Base-by-base conservation (phyloP, 2,888 invertebrate genomes). In the Elysia crispata region DNA sequence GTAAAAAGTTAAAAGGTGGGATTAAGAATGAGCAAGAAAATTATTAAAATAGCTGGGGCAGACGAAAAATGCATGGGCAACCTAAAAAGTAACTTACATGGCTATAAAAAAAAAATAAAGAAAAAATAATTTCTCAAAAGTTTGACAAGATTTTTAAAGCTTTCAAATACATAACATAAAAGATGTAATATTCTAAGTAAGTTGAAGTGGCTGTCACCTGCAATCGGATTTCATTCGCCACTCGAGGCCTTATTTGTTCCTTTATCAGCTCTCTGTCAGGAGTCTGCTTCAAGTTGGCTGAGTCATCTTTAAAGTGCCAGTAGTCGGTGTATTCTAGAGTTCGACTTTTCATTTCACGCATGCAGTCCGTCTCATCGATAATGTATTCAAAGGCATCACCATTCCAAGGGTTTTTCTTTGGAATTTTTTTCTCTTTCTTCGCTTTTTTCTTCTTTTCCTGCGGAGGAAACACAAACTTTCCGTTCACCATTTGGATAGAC, bases 401-500 rank as follows among this genome's bases (percentile, higher is more conserved):
- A 0, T 33, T 66, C 1, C 23, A 54, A n/a, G 31, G 41, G 41
- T 41, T 41, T 41, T 41, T 41, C 41, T 41, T 41, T 11, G 41
- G 5, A 11, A 41, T 41, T 41, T 41, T 41, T 11, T 41, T 41
- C 41, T 41, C 41, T 23, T 80, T 64, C 0, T 76, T 54, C 5
- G 94, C 95, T 89, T 91, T 91, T 82, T 90, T 89, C 54, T 88
- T 87, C 83, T 79, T 79, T 50, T 81, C 73, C 31, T 86, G 86
- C 0, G 67, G 50, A n/a, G 57, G 49, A 5, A 50, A 54, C 28
- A 96, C 96, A 93, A 96, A 97, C 91, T 97, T 97, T 87, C 94
- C 95, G 90, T 49, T 60, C 76, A 89, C 90, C 54, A 74, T 41
- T 33, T 11, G n/a, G 23, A 31, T 72, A 23, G 31, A 25, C 0